phyloP scores from a whole-genome alignment of 2,888 invertebrate species.

The Pedicia rivosa region DNA sequence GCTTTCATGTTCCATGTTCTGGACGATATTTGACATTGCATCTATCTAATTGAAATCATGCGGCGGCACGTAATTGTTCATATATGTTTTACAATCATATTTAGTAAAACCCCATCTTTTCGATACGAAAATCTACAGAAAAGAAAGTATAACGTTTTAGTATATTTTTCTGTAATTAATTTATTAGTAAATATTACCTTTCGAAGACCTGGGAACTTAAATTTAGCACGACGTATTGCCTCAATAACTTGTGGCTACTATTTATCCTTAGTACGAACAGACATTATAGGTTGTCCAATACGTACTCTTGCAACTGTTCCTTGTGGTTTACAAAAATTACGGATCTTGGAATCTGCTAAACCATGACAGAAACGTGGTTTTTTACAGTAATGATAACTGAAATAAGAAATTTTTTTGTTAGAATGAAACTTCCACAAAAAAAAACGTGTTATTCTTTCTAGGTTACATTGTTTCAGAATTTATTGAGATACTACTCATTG shows the following conservation, averaged over 20 bases:
- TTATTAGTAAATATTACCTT: conserved; percentile 43
- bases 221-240: conserved; percentile 97
- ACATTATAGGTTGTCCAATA: conserved; percentile 98
- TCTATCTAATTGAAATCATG: conserved; percentile 79
- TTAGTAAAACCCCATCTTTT: conserved; percentile 99
- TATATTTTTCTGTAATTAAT: no score
- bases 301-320: conserved; percentile 99
- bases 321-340: conserved; percentile 98
- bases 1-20: conserved; percentile 87
- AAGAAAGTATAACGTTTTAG: neutral
- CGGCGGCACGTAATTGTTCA: conserved; percentile 66
- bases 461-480: no score
- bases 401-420: no score
- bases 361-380: conserved; percentile 99
- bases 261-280: conserved; percentile 87
- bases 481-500: neutral
- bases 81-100: conserved; percentile 82
- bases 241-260: conserved; percentile 94
- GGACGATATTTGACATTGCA: conserved; percentile 90
- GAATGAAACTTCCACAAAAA: no score
- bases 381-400: conserved; percentile 97
- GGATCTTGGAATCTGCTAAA: conserved; percentile 98
- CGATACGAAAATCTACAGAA: conserved; percentile 76
- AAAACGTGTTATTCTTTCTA: neutral
- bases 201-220: conserved; percentile 99